Conservation (phyloP, 2,797 vertebrate species). For the Rhincodon typus region DNA sequence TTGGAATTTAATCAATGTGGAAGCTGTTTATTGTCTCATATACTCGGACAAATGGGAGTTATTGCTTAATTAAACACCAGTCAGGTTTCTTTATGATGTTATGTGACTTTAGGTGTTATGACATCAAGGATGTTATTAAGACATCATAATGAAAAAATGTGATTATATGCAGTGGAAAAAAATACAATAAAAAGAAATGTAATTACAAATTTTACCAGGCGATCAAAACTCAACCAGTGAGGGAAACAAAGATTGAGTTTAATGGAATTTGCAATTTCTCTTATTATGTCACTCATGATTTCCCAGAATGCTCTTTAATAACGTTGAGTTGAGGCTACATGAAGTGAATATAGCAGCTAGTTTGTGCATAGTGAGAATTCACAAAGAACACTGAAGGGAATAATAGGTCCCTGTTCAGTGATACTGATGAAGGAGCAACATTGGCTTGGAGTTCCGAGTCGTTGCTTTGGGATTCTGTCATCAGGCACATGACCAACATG, state of each 20-base stretch:
- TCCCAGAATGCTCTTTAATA: too few species aligned
- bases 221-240: neutral
- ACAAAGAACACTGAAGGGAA: neutral
- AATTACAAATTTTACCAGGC: neutral
- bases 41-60: slow-evolving; percentile 31
- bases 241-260: neutral
- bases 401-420: neutral
- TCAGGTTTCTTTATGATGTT: slow-evolving; percentile 18
- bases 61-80: slow-evolving; percentile 28
- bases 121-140: slow-evolving; percentile 21
- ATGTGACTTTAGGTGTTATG: neutral
- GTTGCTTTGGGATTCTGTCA: too few species aligned
- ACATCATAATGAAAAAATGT: neutral
- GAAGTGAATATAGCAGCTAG: too few species aligned
- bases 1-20: slow-evolving; percentile 26
- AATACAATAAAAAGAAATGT: neutral
- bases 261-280: neutral
- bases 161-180: neutral
- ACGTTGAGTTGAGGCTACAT: neutral
- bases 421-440: neutral
- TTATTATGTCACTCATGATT: neutral
- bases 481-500: too few species aligned
- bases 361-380: neutral
- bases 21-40: slow-evolving; percentile 20
- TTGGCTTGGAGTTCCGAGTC: neutral